phyloP scores from a whole-genome alignment of 2,797 vertebrate genomes.

The Selene dorsalis region DNA sequence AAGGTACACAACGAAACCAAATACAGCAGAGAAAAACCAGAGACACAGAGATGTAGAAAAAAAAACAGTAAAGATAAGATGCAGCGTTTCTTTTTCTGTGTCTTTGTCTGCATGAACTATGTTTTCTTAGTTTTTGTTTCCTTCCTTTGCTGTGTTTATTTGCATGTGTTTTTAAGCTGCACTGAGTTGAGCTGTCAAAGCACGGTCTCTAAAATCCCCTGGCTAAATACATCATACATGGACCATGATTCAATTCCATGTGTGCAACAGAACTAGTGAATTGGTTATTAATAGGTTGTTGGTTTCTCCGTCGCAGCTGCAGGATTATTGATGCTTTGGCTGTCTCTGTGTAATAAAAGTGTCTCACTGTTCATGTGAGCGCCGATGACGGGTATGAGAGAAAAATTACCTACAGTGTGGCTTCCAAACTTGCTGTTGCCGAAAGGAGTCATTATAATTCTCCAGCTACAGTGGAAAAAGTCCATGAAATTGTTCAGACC shows the following conservation, averaged over 20 bases:
- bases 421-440: background rate
- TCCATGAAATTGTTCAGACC: constrained; percentile 48
- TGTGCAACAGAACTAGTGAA: background rate
- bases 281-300: background rate
- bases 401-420: background rate
- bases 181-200: no score
- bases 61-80: no score
- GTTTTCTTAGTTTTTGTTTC: no score
- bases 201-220: background rate
- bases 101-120: background rate
- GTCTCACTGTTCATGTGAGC: background rate
- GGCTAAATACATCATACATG: background rate
- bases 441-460: constrained; percentile 10
- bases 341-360: background rate
- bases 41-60: no score
- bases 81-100: background rate
- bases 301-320: background rate
- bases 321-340: background rate
- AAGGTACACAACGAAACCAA: no score
- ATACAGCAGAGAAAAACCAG: no score
- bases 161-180: background rate
- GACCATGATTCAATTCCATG: background rate
- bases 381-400: background rate
- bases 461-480: constrained; percentile 39
- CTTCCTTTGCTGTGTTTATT: background rate